Evolutionary conservation across 1,140 invertebrate genomes (phyloP).

Genomic region (Chionoecetes opilio): DNA sequence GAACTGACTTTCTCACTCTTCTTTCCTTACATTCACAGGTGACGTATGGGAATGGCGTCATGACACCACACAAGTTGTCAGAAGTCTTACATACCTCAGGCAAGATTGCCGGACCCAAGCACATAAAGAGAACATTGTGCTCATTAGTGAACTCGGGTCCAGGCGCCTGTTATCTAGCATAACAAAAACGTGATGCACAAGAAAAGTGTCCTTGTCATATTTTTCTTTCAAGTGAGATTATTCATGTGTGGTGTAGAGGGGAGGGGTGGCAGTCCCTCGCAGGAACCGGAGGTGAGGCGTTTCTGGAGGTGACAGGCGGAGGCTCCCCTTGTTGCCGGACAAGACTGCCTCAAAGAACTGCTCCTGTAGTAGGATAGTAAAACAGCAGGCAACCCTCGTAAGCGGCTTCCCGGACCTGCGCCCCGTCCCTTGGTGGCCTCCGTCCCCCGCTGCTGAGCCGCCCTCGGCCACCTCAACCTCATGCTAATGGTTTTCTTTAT

Average conservation of each 20-base stretch:
- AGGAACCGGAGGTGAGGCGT: neutral
- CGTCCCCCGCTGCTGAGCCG: neutral
- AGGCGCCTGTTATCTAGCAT: too few relatives aligned
- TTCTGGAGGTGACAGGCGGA: slow-evolving; percentile 31
- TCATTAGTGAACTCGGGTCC: too few relatives aligned
- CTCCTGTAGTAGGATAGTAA: slow-evolving; percentile 69
- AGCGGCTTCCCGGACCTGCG: neutral
- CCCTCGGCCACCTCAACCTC: neutral
- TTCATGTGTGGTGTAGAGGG: neutral
- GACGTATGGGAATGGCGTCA: too few relatives aligned
- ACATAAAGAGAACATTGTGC: too few relatives aligned
- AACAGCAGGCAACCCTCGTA: slow-evolving; percentile 70
- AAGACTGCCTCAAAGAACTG: slow-evolving; percentile 48
- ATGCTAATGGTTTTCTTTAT: slow-evolving; percentile 69
- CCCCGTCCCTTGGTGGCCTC: slow-evolving; percentile 1
- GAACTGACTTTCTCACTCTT: too few relatives aligned
- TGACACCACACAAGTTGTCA: too few relatives aligned
- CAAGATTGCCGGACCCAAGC: too few relatives aligned
- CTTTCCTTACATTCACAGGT: too few relatives aligned
- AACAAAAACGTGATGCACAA: too few relatives aligned
- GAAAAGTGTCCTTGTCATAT: too few relatives aligned
- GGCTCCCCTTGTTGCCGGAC: slow-evolving; percentile 51
- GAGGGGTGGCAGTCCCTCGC: neutral
- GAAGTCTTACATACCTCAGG: too few relatives aligned
- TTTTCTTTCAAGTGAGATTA: too few relatives aligned